Conservation (phyloP, 2,113 vertebrate genomes). For the Nothobranchius kuhntae region DNA sequence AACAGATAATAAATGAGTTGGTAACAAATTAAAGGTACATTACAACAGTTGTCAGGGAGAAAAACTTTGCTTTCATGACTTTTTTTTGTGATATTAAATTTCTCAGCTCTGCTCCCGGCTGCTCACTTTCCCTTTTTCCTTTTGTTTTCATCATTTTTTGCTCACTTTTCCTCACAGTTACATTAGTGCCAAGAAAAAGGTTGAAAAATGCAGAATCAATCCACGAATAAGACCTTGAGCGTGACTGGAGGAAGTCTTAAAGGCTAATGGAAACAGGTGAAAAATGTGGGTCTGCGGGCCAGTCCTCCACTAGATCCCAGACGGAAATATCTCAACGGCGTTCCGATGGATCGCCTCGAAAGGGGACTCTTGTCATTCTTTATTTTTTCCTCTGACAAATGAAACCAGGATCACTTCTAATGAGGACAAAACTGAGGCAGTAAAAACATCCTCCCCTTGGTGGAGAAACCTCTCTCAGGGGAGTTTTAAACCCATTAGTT, state of each 20-base stretch:
- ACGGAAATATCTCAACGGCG: not conserved
- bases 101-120: not conserved
- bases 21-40: no score
- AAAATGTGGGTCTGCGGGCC: not conserved
- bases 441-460: not conserved
- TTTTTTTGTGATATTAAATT: no score
- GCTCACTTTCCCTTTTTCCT: not conserved
- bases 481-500: not conserved
- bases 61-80: no score
- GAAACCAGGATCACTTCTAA: not conserved
- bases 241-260: not conserved
- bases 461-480: not conserved
- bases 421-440: not conserved
- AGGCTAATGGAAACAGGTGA: slow-evolving; percentile 1
- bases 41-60: no score
- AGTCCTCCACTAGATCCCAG: not conserved
- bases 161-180: not conserved
- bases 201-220: not conserved
- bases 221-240: not conserved
- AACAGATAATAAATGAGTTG: no score
- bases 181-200: not conserved
- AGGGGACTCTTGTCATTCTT: not conserved
- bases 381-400: not conserved
- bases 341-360: not conserved
- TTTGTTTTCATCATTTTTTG: not conserved